These are phyloP conservation scores for Tipula confusa DNA, from an alignment of 2,888 invertebrate species.

Conservation along the genomic window DNA sequence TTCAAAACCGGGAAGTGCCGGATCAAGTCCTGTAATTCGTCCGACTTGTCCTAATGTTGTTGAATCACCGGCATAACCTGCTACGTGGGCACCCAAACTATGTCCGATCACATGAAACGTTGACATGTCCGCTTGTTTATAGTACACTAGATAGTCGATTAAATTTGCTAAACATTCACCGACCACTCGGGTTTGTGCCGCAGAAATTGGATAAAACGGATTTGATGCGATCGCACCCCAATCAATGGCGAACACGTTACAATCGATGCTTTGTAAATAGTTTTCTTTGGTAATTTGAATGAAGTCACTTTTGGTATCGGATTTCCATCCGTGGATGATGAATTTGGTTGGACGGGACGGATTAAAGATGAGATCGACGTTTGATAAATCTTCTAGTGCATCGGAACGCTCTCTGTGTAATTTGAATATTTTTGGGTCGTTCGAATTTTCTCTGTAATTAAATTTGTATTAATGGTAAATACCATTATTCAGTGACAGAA, in stretches of 20 bases:
- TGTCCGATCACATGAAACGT: constrained; percentile 50
- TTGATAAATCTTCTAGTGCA: constrained; percentile 33
- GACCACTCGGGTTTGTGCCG: constrained; percentile 46
- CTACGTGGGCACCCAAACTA: constrained; percentile 59
- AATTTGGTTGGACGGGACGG: constrained; percentile 32
- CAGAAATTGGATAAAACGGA: constrained; percentile 46
- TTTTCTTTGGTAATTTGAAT: constrained; percentile 48
- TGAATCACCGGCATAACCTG: constrained; percentile 56
- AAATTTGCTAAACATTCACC: constrained; percentile 45
- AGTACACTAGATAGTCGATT: constrained; percentile 34
- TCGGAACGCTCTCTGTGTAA: not conserved
- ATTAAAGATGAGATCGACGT: constrained; percentile 46
- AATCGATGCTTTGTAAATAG: constrained; percentile 42
- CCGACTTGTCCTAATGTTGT: constrained; percentile 48
- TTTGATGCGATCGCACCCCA: constrained; percentile 48
- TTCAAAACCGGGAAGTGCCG: constrained; percentile 63
- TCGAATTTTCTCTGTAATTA: not conserved
- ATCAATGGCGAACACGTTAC: constrained; percentile 42
- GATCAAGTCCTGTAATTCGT: constrained; percentile 65
- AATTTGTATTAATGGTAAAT: too few species aligned
- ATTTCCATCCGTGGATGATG: constrained; percentile 40
- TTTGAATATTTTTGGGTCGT: not conserved
- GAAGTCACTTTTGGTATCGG: constrained; percentile 46
- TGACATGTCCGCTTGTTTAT: constrained; percentile 34
- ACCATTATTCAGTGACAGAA: too few species aligned